Evolutionary conservation across 1,140 invertebrate genomes (phyloP).

Genomic region (Meloidogyne floridensis): DNA sequence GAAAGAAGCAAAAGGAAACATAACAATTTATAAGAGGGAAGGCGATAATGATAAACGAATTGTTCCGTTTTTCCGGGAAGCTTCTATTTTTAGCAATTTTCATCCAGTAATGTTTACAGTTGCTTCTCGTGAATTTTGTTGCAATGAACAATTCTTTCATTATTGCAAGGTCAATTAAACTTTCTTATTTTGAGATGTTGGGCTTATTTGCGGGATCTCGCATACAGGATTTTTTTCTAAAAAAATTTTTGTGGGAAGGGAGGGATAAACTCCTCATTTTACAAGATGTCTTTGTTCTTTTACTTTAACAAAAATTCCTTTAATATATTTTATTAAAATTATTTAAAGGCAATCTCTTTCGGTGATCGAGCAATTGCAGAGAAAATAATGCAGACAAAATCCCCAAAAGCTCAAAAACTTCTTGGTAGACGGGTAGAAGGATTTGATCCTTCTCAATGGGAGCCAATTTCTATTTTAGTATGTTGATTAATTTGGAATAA

Average conservation of each 20-base stretch:
- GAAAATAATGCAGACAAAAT: constrained; percentile 3
- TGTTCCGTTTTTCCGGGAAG: constrained; percentile 11
- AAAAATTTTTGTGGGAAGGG: too few species aligned
- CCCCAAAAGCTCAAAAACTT: background rate
- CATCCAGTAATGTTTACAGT: background rate
- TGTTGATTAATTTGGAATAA: too few species aligned
- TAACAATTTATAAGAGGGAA: background rate
- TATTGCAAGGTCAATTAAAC: background rate
- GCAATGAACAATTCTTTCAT: constrained; percentile 17
- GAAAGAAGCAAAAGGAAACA: background rate
- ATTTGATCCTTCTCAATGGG: background rate
- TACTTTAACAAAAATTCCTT: too few species aligned
- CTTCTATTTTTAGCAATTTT: constrained; percentile 14
- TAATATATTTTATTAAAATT: background rate
- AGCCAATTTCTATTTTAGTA: constrained; percentile 7
- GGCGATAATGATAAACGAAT: background rate
- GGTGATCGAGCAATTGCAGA: constrained; percentile 11
- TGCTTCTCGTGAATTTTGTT: background rate
- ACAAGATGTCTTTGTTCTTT: too few species aligned
- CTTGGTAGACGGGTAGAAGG: background rate
- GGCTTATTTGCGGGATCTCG: too few species aligned
- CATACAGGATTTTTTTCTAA: too few species aligned
- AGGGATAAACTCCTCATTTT: too few species aligned
- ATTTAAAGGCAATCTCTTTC: background rate
- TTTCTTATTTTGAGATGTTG: background rate